phyloP scores from a whole-genome alignment of 1,140 invertebrate genomes.

The Trichoplusia ni region DNA sequence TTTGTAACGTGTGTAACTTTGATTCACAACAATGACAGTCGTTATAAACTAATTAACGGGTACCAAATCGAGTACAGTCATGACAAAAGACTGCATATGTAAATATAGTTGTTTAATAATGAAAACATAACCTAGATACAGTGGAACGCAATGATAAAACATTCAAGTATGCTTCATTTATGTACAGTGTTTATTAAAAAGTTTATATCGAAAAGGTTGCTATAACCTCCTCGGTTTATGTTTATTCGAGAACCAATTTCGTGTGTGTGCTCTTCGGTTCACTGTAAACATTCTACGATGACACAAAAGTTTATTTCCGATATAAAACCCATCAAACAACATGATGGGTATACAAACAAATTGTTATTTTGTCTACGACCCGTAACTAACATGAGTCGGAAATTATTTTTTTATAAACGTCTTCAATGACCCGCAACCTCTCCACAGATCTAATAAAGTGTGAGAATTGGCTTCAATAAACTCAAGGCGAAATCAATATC shows the following conservation, averaged over 20 bases:
- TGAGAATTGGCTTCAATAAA: slow-evolving; percentile 13
- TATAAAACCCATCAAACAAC: slow-evolving; percentile 9
- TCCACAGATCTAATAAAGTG: slow-evolving; percentile 11
- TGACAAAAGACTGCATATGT: not conserved
- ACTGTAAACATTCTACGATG: slow-evolving; percentile 4
- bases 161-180: not conserved
- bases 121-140: slow-evolving; percentile 8
- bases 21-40: too few species aligned
- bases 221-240: not conserved
- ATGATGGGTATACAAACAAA: slow-evolving; percentile 6
- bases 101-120: slow-evolving; percentile 3
- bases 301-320: slow-evolving; percentile 8
- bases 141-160: slow-evolving; percentile 4
- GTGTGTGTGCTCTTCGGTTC: not conserved
- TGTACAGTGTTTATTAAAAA: not conserved
- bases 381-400: slow-evolving; percentile 6
- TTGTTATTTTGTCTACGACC: not conserved
- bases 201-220: not conserved
- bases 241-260: slow-evolving; percentile 9
- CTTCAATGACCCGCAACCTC: not conserved
- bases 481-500: slow-evolving; percentile 29
- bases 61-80: not conserved
- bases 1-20: too few species aligned
- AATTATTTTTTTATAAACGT: slow-evolving; percentile 12
- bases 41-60: too few species aligned